Base-by-base conservation (phyloP, 2,797 vertebrate species). In the Macroramphosus scolopax region DNA sequence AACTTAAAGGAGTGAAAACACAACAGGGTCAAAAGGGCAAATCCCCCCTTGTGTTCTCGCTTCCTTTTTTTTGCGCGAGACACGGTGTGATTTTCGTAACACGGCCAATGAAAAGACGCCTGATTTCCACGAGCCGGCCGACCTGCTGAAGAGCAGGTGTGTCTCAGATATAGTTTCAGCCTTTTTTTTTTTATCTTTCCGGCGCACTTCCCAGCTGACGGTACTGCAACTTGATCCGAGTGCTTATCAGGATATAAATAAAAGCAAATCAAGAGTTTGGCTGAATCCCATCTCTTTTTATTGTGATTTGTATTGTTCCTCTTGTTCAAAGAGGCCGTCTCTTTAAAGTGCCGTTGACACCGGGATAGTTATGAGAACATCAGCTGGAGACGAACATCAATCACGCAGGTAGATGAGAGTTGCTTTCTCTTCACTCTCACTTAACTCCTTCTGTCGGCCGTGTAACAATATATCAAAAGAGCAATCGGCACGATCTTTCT, bases 141-240 rank as follows among this genome's bases (percentile, higher is more conserved):
- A 85, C 83, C 82, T 70, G 61, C 68, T 80, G n/a, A 81, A 80
- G 71, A 87, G 81, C 87, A 91, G 90, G 89, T 86, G 90, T 89
- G 86, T 72, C 80, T 72, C 68, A 79, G 87, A 86, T 92, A 84
- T 51, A 63, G 86, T 91, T 90, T 84, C 87, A 66, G 34, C 39
- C 67, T 60, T 28, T 57, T 51, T 43, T 54, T 26, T 41, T 20
- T 32, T 15, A 1, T 10, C 20, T 54, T 63, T 39, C 41, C 61
- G 31, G 36, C 52, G 37, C 75, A 69, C 62, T 58, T 79, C 49
- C 67, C 81, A 78, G 60, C 75, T 77, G 79, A 77, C 54, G 40
- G 69, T 79, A 65, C 71, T 38, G 44, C 29, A 1, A 39, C 44
- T 26, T 16, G 13, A 57, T 69, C 68, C 51, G 47, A 18, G 70